Evolutionary conservation across 1,140 invertebrate species (phyloP), one percentile per base, ranked within the genome.

Genomic region (Paracyclopina nana): DNA sequence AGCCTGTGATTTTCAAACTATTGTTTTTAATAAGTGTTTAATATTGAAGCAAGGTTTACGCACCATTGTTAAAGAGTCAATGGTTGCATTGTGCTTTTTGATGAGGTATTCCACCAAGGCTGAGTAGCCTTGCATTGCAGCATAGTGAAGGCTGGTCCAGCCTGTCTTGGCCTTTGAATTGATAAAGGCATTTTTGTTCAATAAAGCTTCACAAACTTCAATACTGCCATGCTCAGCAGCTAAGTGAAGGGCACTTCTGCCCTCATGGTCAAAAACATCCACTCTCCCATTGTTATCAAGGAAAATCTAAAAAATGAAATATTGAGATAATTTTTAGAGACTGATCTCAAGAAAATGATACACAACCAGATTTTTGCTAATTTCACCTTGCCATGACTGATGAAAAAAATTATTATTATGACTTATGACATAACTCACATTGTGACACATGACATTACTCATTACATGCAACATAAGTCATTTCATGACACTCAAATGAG

Each of bases 201-300:
- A 68, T n/a, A 98, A 66, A 9, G 87, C 80, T 63, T 97, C 87
- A 60, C 88, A 92, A 0, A 97, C 84, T 65, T 88, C 65, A 12
- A 81, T 65, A 61, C 84, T 94, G 0, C 92, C 92, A 58, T 80
- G 79, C 60, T 96, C 88, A 1, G 88, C 87, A 0, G 91, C 90
- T 52, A 97, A 68, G 66, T 99, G 94, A 31, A 99, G 68, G 0
- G 88, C 88, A 0, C 88, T 91, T 58, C 90, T 72, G 9, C 90
- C 90, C 64, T 95, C 90, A 55, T 80, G 78, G 63, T 99, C 94
- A 64, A 98, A 98, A 0, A 98, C 91, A 65, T 99, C 94, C 6
- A 98, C 94, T 61, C 94, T 76, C 1, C 91, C 92, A 64, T 92
- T 84, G 62, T 90, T 86, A 20, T 77, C 70, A 40, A 94, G 66